Base-by-base conservation (phyloP, 2,888 invertebrate species). In the Tethea ocularis region DNA sequence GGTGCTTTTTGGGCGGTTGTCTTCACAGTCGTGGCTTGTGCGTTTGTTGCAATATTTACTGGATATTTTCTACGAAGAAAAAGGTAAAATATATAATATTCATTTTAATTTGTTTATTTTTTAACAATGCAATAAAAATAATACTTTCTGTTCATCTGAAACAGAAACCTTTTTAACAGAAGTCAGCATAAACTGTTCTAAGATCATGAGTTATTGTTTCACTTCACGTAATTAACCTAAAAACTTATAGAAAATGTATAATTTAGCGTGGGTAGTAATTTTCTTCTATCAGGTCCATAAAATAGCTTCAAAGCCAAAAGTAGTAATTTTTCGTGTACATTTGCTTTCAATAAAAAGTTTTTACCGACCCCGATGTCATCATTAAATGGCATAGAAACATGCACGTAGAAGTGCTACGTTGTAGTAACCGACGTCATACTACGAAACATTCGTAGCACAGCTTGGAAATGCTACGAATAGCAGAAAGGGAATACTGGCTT, bases 1-100 rank as follows among this genome's bases (percentile, higher is more conserved):
- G 83, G 84, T 36, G 86, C 86, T 1, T 88, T 93, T 64, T 92
- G 91, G 92, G 83, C 86, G 0, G 86, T 93, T 15, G 71, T 85
- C 26, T 73, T 90, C 7, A 86, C 90, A 10, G 78, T 83, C 3
- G 68, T 83, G 13, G 68, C 88, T 24, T 86, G 89, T 51, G 79
- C 86, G 0, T 79, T 82, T 33, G 84, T 81, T 0, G 86, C 87
- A 2, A 64, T 82, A 5, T 82, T 82, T 33, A 87, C 83, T 1
- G 88, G 81, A 15, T 82, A 87, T 59, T 80, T 91, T 52, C 60
- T 92, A 20, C 72, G 87, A n/a, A 86, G 80, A 67, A 88, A 82
- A 80, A 87, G 88, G 91, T 91, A 46, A 1, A 33, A 75, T 67
- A 58, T 38, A 38, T 57, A 29, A 41, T 36, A 51, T 26, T 23